phyloP scores from a whole-genome alignment of 2,797 vertebrate species.

The Varecia variegata region DNA sequence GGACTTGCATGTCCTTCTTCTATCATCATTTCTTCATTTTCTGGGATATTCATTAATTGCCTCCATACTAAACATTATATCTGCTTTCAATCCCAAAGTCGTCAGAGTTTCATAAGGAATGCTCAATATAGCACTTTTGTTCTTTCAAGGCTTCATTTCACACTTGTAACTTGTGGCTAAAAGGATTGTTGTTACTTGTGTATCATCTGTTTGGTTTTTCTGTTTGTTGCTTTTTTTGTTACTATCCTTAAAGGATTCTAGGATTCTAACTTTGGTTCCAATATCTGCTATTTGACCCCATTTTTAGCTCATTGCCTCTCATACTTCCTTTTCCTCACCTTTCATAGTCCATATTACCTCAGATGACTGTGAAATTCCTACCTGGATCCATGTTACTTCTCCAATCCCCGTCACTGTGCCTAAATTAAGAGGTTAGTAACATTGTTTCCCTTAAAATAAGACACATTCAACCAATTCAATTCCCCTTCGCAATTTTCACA shows the following conservation, averaged over 20 bases:
- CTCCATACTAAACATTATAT: neutral
- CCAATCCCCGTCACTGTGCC: neutral
- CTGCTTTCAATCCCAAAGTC: neutral
- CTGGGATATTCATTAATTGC: neutral
- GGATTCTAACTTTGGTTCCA: neutral
- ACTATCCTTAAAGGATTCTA: neutral
- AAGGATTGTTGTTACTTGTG: neutral
- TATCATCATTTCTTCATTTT: neutral
- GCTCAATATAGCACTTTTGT: neutral
- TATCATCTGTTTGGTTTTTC: neutral
- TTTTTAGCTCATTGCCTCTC: neutral
- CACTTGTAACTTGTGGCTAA: neutral
- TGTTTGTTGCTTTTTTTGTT: neutral
- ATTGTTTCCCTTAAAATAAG: neutral
- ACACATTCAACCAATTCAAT: neutral
- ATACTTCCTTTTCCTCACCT: neutral
- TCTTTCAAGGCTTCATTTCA: conserved; percentile 10
- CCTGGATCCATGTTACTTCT: neutral
- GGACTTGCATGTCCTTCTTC: neutral
- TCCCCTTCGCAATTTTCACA: neutral
- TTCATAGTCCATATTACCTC: neutral
- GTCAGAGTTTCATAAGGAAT: neutral
- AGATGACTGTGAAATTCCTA: neutral
- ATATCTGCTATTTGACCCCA: neutral
- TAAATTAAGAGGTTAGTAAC: neutral